Conservation (phyloP, 2,888 invertebrate genomes). For the Trichogramma evanescens region DNA sequence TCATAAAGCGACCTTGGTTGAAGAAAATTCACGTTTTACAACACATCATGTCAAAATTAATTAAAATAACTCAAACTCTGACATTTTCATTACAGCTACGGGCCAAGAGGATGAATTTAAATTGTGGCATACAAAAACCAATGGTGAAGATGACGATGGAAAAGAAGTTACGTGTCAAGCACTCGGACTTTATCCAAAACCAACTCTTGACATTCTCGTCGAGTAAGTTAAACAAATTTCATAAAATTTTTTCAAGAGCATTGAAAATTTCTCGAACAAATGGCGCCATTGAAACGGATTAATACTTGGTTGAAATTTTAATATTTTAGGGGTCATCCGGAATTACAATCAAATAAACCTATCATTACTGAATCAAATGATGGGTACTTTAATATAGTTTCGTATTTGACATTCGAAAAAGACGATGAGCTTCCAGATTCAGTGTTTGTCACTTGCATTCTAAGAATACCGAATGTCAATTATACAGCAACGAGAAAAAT, state of each 20-base stretch:
- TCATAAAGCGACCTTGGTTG: too few species aligned
- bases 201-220: constrained; percentile 40
- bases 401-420: constrained; percentile 37
- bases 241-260: neutral
- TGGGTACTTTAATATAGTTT: constrained; percentile 36
- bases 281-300: neutral
- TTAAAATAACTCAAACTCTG: neutral
- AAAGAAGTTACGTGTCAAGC: constrained; percentile 39
- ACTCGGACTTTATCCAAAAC: constrained; percentile 40
- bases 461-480: constrained; percentile 38
- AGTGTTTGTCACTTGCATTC: constrained; percentile 37
- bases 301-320: neutral
- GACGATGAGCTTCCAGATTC: constrained; percentile 34
- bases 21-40: too few species aligned
- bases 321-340: constrained; percentile 27
- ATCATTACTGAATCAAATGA: constrained; percentile 31
- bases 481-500: constrained; percentile 38
- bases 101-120: constrained; percentile 37
- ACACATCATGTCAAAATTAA: neutral
- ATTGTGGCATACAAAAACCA: constrained; percentile 32
- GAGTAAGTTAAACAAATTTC: constrained; percentile 34
- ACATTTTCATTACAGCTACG: constrained; percentile 33
- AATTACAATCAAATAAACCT: constrained; percentile 29
- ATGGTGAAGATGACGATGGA: constrained; percentile 33
- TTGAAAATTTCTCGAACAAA: neutral